Evolutionary conservation across 2,888 invertebrate species (phyloP), one percentile per base, ranked within the genome.

Genomic region (Periphyllus acericola): DNA sequence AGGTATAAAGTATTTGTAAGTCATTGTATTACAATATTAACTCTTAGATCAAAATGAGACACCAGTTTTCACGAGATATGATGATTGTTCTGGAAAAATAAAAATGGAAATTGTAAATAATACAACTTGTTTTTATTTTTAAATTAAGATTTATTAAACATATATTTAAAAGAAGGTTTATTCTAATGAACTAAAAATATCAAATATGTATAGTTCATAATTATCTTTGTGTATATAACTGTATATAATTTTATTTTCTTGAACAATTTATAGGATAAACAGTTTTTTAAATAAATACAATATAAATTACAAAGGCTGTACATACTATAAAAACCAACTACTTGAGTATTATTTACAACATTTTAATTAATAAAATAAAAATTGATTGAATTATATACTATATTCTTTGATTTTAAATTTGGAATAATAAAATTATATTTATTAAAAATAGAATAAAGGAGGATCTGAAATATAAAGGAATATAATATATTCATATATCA

Each of bases 11-110:
- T 74, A 46, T 72, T 60, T 81, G 80, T 81, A 81, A 87, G 40
- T 87, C 87, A 87, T 87, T 72, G 72, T 79, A 72, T 80, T 55
- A 86, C 72, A 86, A 86, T 79, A 72, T 84, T 75, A 75, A 84
- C 68, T 76, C 84, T 76, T 75, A 84, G 46, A 84, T 76, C 76
- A 84, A 68, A 68, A 84, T 55, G 79, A 86, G 36, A 79, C n/a
- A 72, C 86, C 40, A 52, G 72, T 74, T 72, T 87, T 87, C 87
- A 81, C 55, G 60, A 87, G 3, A 66, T 74, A 74, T 71, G 74
- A 55, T 82, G 78, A 29, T 79, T 86, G 78, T 87, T 87, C 87
- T 87, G 87, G 87, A 87, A 87, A 86, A 87, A 87, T 32, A 87
- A 80, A 84, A 87, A 81, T 40, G 72, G 74, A 80, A 74, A 81